Evolutionary conservation across 2,888 invertebrate species (phyloP), one percentile per base, ranked within the genome.

Genomic region (Cyrtodaria siliqua): DNA sequence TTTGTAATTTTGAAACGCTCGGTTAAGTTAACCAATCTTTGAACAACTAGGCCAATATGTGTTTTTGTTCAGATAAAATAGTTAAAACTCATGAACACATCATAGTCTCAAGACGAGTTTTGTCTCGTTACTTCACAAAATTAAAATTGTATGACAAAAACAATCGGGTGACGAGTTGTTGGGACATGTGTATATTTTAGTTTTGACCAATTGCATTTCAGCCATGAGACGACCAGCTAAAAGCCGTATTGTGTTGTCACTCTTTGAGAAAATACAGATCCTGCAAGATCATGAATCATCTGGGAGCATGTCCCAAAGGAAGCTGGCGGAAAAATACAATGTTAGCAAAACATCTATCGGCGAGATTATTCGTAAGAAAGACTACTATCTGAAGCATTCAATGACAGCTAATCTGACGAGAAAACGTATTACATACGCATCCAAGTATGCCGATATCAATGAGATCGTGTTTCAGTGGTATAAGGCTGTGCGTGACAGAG

Each of bases 401-500:
- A 56, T 73, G 27, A 59, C 56, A 8, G 67, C 62, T 29, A 60
- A 73, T 18, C 49, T 61, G 8, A 40, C 61, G 16, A 55, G 73
- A 29, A 73, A 73, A 57, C 52, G 62, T 47, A 50, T 67, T 26
- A 40, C 38, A 18, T 47, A 60, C 0, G 47, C 40, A 14, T 55
- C 55, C 20, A 67, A 62, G 62, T 73, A 67, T 44, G 53, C 56
- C 2, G 56, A 57, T n/a, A 50, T 73, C 4, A 73, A 73, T 56
- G 62, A 62, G 23, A 18, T 67, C 4, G 73, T 73, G 8, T 67
- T 61, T 56, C 50, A 61, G 16, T 73, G 73, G 73, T 73, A 50
- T 52, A 55, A 24, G 23, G 50, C 49, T 1, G 60, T 67, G 14
- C 33, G 56, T n/a, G 50, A 61, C 20, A 73, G 50, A 50, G 67